Conservation (phyloP, 1,140 invertebrate genomes). For the Zeugodacus cucurbitae region DNA sequence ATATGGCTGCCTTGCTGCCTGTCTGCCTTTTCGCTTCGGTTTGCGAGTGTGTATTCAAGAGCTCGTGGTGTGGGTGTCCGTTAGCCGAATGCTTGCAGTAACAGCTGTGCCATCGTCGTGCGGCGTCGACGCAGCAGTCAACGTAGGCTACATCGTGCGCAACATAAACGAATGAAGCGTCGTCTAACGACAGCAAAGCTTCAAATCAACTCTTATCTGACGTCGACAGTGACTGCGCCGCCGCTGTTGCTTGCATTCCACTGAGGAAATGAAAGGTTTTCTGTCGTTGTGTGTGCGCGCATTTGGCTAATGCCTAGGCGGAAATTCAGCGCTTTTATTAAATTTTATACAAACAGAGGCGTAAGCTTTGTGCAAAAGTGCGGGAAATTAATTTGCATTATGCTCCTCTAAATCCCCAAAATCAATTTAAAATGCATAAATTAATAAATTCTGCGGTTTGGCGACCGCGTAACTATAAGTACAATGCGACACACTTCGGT, state of each 20-base stretch:
- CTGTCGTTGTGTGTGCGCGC: background rate
- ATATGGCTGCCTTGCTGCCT: background rate
- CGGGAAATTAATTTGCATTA: conserved; percentile 14
- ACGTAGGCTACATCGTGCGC: background rate
- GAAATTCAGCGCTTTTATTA: conserved; percentile 1
- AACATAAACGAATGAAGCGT: background rate
- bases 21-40: background rate
- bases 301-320: background rate
- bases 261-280: conserved; percentile 11
- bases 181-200: background rate
- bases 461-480: background rate
- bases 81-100: conserved; percentile 15
- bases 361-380: background rate
- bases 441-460: background rate
- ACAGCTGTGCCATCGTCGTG: background rate
- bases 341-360: background rate
- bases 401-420: background rate
- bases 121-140: background rate
- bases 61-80: background rate
- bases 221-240: background rate
- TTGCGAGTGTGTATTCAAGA: no score
- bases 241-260: background rate
- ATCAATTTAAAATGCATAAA: background rate
- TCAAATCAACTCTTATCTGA: no score
- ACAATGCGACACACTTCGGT: background rate